These are phyloP conservation scores for Perccottus glenii DNA, from an alignment of 2,113 vertebrate genomes.

Conservation along the genomic window DNA sequence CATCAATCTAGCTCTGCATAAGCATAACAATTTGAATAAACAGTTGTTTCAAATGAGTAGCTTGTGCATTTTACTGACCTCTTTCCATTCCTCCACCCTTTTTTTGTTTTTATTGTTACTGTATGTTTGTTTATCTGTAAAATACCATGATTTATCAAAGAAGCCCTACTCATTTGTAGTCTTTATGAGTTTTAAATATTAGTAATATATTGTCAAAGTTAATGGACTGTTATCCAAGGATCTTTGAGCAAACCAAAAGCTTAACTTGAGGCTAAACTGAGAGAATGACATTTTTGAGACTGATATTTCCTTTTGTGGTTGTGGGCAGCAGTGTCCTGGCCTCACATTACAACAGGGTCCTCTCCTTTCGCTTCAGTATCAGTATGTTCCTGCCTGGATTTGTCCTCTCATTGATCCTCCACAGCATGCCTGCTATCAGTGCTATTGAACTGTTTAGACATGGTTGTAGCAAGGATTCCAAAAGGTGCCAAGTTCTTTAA, in stretches of 20 bases:
- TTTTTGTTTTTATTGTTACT: not conserved
- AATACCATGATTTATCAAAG: too few species aligned
- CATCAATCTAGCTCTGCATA: constrained; percentile 18
- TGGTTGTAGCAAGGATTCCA: not conserved
- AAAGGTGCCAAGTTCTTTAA: not conserved
- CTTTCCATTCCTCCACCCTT: not conserved
- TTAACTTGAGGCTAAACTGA: constrained; percentile 12
- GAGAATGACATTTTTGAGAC: not conserved
- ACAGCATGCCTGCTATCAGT: not conserved
- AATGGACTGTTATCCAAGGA: constrained; percentile 3
- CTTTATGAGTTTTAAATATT: not conserved
- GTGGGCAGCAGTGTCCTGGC: not conserved
- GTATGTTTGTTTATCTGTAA: not conserved
- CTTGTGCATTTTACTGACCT: not conserved
- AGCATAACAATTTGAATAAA: constrained; percentile 16
- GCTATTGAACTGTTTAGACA: not conserved
- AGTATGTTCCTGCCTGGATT: not conserved
- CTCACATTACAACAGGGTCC: not conserved
- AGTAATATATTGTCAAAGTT: constrained; percentile 2
- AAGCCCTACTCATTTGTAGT: not conserved
- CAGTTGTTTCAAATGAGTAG: not conserved
- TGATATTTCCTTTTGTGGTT: constrained; percentile 18
- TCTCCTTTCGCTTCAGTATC: not conserved
- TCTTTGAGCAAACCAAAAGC: constrained; percentile 2
- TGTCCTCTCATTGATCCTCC: not conserved